phyloP scores from a whole-genome alignment of 2,113 vertebrate genomes.

The Crocuta crocuta region DNA sequence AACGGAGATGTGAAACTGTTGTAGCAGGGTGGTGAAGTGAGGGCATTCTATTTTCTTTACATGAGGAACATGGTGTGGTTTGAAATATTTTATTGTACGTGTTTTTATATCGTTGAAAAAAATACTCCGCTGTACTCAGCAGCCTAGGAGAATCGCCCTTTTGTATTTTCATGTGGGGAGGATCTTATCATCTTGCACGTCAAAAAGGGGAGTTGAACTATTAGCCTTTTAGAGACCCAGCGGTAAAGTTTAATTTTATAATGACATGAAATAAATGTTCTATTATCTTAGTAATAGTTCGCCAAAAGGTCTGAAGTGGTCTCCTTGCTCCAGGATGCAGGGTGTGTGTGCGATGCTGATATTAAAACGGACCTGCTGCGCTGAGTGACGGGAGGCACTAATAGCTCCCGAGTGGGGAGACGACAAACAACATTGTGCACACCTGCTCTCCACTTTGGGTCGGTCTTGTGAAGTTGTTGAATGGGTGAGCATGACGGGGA shows the following conservation, averaged over 20 bases:
- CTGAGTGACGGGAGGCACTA: slow-evolving; percentile 73
- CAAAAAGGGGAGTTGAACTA: slow-evolving; percentile 48
- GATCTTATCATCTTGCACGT: slow-evolving; percentile 43
- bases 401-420: slow-evolving; percentile 68
- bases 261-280: slow-evolving; percentile 70
- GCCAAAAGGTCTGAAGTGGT: slow-evolving; percentile 52
- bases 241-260: slow-evolving; percentile 77
- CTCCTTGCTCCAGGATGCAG: slow-evolving; percentile 49
- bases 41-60: not conserved
- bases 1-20: not conserved
- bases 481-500: slow-evolving; percentile 7
- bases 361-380: slow-evolving; percentile 77
- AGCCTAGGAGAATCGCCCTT: not conserved
- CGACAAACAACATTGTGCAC: slow-evolving; percentile 69
- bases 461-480: slow-evolving; percentile 50
- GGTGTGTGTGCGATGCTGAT: slow-evolving; percentile 51
- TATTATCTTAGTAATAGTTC: slow-evolving; percentile 66
- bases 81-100: slow-evolving; percentile 4
- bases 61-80: not conserved
- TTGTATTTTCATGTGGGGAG: slow-evolving; percentile 37
- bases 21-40: not conserved
- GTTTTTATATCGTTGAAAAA: slow-evolving; percentile 21
- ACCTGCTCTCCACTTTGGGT: slow-evolving; percentile 60
- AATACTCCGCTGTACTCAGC: not conserved
- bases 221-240: slow-evolving; percentile 63